Percentiles rank a stretch among this genome's conserved stretches.
These are phyloP conservation scores for Dromas ardeola DNA, from an alignment of 2,113 vertebrate genomes.

Conservation along the genomic window DNA sequence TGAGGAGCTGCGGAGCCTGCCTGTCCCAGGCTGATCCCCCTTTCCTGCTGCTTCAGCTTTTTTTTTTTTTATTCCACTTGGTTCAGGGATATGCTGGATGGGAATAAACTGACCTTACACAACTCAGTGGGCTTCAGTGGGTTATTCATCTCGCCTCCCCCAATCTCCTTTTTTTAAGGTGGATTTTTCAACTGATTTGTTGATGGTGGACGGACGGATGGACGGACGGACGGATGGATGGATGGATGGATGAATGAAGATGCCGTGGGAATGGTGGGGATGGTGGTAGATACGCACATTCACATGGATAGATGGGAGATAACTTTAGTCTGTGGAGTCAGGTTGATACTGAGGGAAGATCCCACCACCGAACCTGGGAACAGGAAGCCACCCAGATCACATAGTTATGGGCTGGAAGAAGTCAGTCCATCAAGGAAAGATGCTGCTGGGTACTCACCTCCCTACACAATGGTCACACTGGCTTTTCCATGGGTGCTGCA, in stretches of 20 bases:
- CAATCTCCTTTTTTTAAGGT: too few species aligned
- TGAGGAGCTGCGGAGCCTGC: rapidly evolving
- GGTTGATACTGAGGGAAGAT: not conserved
- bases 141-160: not conserved
- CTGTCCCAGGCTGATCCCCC: rapidly evolving
- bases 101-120: not conserved
- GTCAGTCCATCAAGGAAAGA: not conserved
- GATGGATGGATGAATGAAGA: not conserved
- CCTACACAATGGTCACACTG: rapidly evolving
- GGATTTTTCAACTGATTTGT: not conserved
- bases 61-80: not conserved
- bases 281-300: not conserved
- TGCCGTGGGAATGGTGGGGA: not conserved
- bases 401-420: not conserved
- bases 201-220: not conserved
- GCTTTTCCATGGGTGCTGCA: not conserved
- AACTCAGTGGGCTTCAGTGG: rapidly evolving
- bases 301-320: not conserved
- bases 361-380: rapidly evolving
- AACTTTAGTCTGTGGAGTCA: not conserved
- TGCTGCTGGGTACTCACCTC: not conserved
- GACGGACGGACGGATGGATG: not conserved
- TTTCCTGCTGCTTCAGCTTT: not conserved
- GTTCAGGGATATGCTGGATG: not conserved
- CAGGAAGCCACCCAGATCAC: not conserved